A percentile compares a stretch with the other conserved stretches of the same genome.
These are phyloP conservation scores for Brachionus plicatilis DNA, from an alignment of 1,140 invertebrate genomes.

Conservation along the genomic window DNA sequence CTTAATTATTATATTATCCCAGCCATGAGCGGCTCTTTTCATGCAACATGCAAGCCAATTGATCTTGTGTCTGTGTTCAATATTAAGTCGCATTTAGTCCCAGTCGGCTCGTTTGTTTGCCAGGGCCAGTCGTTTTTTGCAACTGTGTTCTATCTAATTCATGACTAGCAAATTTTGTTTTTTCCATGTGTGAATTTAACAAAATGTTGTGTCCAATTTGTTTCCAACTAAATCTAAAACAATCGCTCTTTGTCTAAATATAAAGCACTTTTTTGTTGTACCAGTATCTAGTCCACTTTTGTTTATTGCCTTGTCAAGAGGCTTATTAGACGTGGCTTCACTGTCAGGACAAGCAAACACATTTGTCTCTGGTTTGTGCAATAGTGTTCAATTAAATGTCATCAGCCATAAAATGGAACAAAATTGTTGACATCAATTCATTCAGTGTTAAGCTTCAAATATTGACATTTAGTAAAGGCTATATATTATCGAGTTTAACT, in stretches of 20 bases:
- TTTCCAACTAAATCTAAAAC: background rate
- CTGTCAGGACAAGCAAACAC: background rate
- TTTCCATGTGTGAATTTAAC: slow-evolving; percentile 1
- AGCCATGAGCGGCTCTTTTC: background rate
- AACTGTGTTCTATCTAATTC: slow-evolving; percentile 11
- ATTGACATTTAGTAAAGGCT: background rate
- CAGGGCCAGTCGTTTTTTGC: background rate
- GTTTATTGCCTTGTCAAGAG: background rate
- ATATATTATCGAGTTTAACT: background rate
- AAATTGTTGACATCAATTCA: background rate
- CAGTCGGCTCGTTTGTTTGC: background rate
- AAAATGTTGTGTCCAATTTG: background rate
- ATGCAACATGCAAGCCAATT: background rate
- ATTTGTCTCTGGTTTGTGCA: background rate
- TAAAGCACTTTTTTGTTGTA: background rate
- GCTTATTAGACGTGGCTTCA: background rate
- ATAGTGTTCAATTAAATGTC: background rate
- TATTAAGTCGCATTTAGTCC: slow-evolving; percentile 27
- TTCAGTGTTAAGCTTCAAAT: background rate
- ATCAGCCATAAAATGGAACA: background rate
- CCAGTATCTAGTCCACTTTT: background rate
- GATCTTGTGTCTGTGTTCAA: slow-evolving; percentile 29
- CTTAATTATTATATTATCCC: slow-evolving; percentile 18
- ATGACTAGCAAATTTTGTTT: background rate
- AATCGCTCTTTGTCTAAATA: background rate